Evolutionary conservation across 1,140 invertebrate species (phyloP), one percentile per base, ranked within the genome.

Genomic region (Campoletis sonorensis): DNA sequence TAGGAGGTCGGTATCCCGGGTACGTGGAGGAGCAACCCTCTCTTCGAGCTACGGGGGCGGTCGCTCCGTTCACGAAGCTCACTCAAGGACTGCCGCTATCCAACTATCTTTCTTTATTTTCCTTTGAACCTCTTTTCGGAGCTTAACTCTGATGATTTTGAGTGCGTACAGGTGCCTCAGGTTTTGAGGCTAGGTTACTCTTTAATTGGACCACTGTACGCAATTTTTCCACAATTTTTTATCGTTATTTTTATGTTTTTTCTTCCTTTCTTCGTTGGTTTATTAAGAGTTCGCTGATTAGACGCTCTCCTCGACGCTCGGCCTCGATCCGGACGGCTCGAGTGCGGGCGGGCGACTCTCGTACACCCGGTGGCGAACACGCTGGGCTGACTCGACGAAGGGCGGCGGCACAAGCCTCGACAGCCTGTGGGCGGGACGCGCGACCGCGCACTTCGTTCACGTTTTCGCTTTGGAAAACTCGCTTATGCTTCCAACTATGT

Each of bases 1-100:
- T 92, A 81, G 85, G 77, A 72, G 51, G 27, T 81, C 90, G 90
- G 91, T 91, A 90, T 88, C 90, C 80, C 87, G 80, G 86, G 61
- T 72, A 82, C 82, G 81, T 21, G 70, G 85, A 86, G 85, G 88
- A 81, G 87, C 88, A 86, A 87, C 90, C 91, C 90, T 91, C 90
- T 87, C 84, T 86, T 80, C 40, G 27, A 54, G 15, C 58, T 78
- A 54, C 87, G 89, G 89, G 90, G 90, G 90, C 90, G 91, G 90
- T 87, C 85, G 88, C 85, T 86, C 71, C 83, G 84, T 84, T 82
- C 84, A 79, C 79, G 81, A 83, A 26, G 40, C 70, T 58, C 76
- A 21, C 79, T 71, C 58, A 70, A 76, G 49, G 49, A 73, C 71
- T 15, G 40, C 77, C 68, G 54, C 77, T 64, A n/a, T n/a, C 51